Evolutionary conservation across 1,140 invertebrate species (phyloP), one percentile per base, ranked within the genome.

Genomic region (Rhyzopertha dominica): DNA sequence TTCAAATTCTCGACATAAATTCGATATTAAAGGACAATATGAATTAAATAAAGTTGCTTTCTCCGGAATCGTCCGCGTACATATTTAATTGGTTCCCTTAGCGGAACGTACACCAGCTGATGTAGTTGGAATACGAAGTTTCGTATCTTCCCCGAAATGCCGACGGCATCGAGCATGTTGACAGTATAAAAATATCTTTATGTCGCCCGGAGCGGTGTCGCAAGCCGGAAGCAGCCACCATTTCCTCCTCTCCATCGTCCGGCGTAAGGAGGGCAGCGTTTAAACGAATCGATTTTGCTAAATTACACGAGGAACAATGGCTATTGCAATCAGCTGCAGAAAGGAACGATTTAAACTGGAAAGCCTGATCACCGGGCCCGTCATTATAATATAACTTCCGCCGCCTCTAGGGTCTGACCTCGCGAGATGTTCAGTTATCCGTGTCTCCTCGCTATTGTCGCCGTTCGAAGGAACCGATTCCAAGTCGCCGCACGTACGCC

Each of bases 401-500:
- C 39, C 29, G 49, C 36, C 44, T 49, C 35, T n/a, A n/a, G 34
- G 37, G 39, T 51, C 18, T 47, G 49, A 51, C 49, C 49, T 51
- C 49, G 47, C 47, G 47, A 35, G 37, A 45, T 52, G 53, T 40
- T 51, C 53, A 55, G 29, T 52, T 55, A 55, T 55, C 53, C 53
- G 40, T 55, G 49, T 40, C 53, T 53, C 54, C 51, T 50, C 24
- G 19, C 35, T 30, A 47, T 47, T 47, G 44, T 48, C 34, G 40
- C 23, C 45, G 30, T 36, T 41, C 31, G 28, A 13, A 25, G 31
- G 32, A 42, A 37, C 14, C 20, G 13, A 32, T 45, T 46, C 29
- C 17, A 24, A 64, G 42, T 57, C 60, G 23, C 16, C 36, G 51
- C 62, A 64, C 60, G 62, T 65, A 54, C 36, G 41, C 41, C 51